Percentiles rank a stretch among this genome's conserved stretches.
Evolutionary conservation across 2,888 invertebrate species (phyloP).

Genomic region (Lacanobia oleracea): DNA sequence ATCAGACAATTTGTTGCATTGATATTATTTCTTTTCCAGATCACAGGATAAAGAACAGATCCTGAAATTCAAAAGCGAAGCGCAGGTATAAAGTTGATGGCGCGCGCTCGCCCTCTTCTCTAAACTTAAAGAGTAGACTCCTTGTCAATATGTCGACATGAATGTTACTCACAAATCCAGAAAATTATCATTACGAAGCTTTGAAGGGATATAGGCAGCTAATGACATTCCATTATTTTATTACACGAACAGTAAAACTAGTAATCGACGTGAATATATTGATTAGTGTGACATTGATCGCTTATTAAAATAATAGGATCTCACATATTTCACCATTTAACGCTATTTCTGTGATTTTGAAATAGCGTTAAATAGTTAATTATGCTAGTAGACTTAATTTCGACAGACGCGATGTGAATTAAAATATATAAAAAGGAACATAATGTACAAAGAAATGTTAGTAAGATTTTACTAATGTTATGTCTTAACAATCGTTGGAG

Average conservation of each 20-base stretch:
- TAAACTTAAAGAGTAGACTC: conserved; percentile 56
- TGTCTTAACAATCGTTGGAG: neutral
- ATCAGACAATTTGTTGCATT: neutral
- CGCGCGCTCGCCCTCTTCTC: conserved; percentile 54
- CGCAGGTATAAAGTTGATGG: conserved; percentile 69
- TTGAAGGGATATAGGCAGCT: conserved; percentile 57
- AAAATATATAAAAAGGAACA: conserved; percentile 4
- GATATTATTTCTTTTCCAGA: conserved; percentile 71
- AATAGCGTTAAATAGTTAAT: neutral
- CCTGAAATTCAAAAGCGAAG: conserved; percentile 81
- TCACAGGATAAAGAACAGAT: conserved; percentile 86
- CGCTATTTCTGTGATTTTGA: conserved; percentile 19
- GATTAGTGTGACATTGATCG: neutral
- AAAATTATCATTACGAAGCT: conserved; percentile 64
- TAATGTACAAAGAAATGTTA: conserved; percentile 42
- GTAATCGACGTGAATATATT: neutral
- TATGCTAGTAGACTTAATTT: neutral
- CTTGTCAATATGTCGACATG: conserved; percentile 50
- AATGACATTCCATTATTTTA: conserved; percentile 66
- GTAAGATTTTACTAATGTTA: conserved; percentile 22
- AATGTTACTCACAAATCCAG: conserved; percentile 63
- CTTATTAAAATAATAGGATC: conserved; percentile 8
- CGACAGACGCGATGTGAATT: neutral
- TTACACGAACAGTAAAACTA: conserved; percentile 13
- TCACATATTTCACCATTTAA: too few species aligned